A percentile compares a stretch with the other conserved stretches of the same genome.
These are phyloP conservation scores for Magallana gigas DNA, from an alignment of 1,140 invertebrate species.

Conservation along the genomic window DNA sequence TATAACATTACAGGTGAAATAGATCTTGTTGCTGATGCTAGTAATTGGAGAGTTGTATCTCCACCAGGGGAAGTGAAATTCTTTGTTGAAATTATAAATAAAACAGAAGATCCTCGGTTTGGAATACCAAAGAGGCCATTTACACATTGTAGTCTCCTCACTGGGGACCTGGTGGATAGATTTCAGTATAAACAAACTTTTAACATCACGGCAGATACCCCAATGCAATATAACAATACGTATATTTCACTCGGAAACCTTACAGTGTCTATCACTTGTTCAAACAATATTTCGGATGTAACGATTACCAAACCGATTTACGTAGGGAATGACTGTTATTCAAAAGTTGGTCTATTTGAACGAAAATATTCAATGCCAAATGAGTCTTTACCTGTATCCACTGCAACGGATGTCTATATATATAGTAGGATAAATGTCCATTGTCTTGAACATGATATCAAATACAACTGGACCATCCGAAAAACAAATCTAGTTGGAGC, in stretches of 20 bases:
- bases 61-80: conserved; percentile 25
- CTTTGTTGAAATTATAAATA: conserved; percentile 1
- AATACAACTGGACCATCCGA: conserved; percentile 41
- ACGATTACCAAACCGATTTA: not conserved
- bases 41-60: not conserved
- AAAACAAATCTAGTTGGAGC: conserved; percentile 9
- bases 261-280: conserved; percentile 43
- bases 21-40: not conserved
- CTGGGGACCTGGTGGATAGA: conserved; percentile 38
- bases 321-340: conserved; percentile 52
- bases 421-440: conserved; percentile 48
- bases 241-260: conserved; percentile 51
- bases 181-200: not conserved
- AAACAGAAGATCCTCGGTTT: not conserved
- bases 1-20: conserved; percentile 15
- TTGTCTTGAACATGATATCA: conserved; percentile 31
- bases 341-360: conserved; percentile 48
- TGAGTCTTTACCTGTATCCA: conserved; percentile 48
- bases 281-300: conserved; percentile 38
- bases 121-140: conserved; percentile 9
- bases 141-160: conserved; percentile 22
- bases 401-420: conserved; percentile 44
- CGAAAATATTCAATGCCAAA: conserved; percentile 41
- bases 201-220: conserved; percentile 40
- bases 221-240: conserved; percentile 40